Evolutionary conservation across 37 sponge, comb jelly and placozoan genomes (phyloP).

Genomic region (Ianthella basta): DNA sequence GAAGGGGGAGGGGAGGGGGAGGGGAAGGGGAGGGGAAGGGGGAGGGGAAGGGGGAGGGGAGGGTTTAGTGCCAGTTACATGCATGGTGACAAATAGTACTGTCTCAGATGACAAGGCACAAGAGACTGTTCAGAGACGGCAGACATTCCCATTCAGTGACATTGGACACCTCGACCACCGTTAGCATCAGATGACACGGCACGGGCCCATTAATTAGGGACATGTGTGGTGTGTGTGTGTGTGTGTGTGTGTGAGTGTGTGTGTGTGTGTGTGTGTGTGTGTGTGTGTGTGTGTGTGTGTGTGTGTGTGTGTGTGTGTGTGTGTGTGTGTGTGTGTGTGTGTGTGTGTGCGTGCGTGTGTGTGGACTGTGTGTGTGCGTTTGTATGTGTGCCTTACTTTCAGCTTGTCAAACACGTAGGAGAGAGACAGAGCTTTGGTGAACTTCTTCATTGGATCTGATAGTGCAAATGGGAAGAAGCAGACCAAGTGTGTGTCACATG

Average conservation of each 20-base stretch:
- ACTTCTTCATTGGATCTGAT: no score
- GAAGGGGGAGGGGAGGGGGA: not conserved
- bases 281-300: slow-evolving; percentile 17
- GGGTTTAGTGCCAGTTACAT: no score
- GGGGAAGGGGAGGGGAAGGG: not conserved
- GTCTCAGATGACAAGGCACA: not conserved
- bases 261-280: not conserved
- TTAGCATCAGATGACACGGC: no score
- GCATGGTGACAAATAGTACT: not conserved
- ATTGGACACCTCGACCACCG: no score
- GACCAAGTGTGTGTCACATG: no score
- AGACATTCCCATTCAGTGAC: no score
- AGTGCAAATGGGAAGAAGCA: not conserved
- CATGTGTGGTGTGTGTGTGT: not conserved
- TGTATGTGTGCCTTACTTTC: not conserved
- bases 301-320: not conserved
- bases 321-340: no score
- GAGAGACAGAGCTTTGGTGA: no score
- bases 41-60: not conserved
- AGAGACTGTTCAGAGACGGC: no score
- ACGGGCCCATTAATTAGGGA: not conserved
- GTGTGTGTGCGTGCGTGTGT: no score
- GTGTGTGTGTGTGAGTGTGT: slow-evolving; percentile 22
- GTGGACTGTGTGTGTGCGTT: not conserved
- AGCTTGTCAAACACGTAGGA: not conserved